Conservation (phyloP, 2,888 invertebrate species). For the Mythimna lalbum region DNA sequence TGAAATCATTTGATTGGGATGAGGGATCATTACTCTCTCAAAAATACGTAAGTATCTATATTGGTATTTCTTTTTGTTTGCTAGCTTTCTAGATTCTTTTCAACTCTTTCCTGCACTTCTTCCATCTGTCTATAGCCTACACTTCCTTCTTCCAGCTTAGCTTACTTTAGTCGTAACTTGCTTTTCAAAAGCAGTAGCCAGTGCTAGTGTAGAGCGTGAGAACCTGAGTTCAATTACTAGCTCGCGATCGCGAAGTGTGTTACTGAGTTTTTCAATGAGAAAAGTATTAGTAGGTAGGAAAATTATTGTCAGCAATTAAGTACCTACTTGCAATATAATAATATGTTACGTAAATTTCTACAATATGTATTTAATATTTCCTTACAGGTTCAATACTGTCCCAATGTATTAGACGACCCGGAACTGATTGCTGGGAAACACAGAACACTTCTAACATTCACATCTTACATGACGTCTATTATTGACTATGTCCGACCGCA, state of each 20-base stretch:
- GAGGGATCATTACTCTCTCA: conserved; percentile 82
- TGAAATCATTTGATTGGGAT: conserved; percentile 89
- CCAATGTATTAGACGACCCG: conserved; percentile 98
- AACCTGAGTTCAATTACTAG: neutral
- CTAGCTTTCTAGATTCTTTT: neutral
- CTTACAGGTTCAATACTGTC: conserved; percentile 93
- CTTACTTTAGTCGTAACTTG: neutral
- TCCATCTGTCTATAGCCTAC: neutral
- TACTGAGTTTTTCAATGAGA: conserved; percentile 3
- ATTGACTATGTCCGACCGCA: conserved; percentile 99
- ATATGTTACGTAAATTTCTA: neutral
- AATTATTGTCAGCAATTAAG: too few species aligned
- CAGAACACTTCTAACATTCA: conserved; percentile 96
- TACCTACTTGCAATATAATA: neutral
- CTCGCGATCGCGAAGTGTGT: neutral
- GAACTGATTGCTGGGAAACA: conserved; percentile 97
- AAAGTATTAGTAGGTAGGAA: neutral
- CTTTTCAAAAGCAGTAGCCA: neutral
- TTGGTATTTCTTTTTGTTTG: neutral
- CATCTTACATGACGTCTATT: conserved; percentile 98
- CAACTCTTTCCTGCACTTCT: neutral
- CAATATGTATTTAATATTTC: conserved; percentile 2
- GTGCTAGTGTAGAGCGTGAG: neutral
- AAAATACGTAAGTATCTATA: conserved; percentile 81
- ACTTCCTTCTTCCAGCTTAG: too few species aligned